Percentiles rank a stretch among this genome's conserved stretches.
Conservation (phyloP, 2,797 vertebrate genomes). For the Pseudocheirus occidentalis region DNA sequence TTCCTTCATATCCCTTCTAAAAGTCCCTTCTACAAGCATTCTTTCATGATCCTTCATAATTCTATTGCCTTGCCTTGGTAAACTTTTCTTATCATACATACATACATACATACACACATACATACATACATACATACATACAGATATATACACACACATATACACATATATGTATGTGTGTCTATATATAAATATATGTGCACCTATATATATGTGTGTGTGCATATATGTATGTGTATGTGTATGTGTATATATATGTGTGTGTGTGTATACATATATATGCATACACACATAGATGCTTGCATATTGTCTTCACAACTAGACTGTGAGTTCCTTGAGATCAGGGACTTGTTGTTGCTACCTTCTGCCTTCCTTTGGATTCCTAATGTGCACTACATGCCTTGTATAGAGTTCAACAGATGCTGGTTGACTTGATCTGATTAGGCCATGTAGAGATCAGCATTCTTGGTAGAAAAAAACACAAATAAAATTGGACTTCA, state of each 20-base stretch:
- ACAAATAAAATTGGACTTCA: background rate
- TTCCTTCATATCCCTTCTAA: background rate
- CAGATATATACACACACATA: no score
- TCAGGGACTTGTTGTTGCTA: background rate
- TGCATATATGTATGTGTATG: no score
- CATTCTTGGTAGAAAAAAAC: background rate
- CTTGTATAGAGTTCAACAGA: background rate
- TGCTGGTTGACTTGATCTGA: background rate
- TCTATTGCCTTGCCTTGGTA: background rate
- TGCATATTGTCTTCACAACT: no score
- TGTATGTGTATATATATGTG: no score
- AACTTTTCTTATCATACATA: background rate
- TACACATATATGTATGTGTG: no score
- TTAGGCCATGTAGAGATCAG: no score
- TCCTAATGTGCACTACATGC: background rate
- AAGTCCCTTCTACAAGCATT: background rate
- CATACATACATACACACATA: no score
- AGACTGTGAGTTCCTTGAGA: background rate
- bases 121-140: no score
- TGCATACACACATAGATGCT: no score
- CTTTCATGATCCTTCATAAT: background rate
- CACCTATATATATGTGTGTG: no score
- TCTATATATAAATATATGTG: no score
- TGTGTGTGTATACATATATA: no score
- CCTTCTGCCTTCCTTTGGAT: background rate